Evolutionary conservation across 2,888 invertebrate genomes (phyloP).

Genomic region (Heliconius charithonia): DNA sequence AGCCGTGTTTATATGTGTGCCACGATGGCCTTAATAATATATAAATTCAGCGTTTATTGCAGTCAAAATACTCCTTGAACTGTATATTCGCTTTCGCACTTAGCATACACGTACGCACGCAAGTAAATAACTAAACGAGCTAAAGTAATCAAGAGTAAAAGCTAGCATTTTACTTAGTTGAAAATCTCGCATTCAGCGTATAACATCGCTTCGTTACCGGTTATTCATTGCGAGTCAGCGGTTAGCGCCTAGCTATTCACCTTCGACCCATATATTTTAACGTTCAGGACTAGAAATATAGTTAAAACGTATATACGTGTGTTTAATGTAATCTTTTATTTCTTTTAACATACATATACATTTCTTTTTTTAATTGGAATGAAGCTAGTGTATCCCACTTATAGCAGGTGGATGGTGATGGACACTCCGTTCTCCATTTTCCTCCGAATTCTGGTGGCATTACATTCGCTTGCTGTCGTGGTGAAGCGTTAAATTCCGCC

Average conservation of each 20-base stretch:
- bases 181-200: slow-evolving; percentile 61
- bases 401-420: too few relatives aligned
- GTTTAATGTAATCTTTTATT: slow-evolving; percentile 33
- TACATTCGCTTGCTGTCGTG: too few relatives aligned
- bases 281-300: slow-evolving; percentile 44
- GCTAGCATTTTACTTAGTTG: slow-evolving; percentile 52
- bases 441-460: too few relatives aligned
- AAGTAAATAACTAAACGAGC: slow-evolving; percentile 43
- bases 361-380: neutral
- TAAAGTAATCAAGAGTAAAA: slow-evolving; percentile 47
- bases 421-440: too few relatives aligned
- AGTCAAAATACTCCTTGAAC: neutral
- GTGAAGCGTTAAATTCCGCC: too few relatives aligned
- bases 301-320: slow-evolving; percentile 20
- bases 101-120: slow-evolving; percentile 9
- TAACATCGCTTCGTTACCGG: slow-evolving; percentile 73
- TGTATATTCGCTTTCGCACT: slow-evolving; percentile 12
- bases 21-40: neutral
- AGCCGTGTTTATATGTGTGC: neutral
- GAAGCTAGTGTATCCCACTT: neutral
- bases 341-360: neutral
- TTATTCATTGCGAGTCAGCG: slow-evolving; percentile 67
- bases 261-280: slow-evolving; percentile 64
- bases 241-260: slow-evolving; percentile 63
- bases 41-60: neutral